These are phyloP conservation scores for Drosophila testacea DNA, from an alignment of 2,888 invertebrate species.

Conservation along the genomic window DNA sequence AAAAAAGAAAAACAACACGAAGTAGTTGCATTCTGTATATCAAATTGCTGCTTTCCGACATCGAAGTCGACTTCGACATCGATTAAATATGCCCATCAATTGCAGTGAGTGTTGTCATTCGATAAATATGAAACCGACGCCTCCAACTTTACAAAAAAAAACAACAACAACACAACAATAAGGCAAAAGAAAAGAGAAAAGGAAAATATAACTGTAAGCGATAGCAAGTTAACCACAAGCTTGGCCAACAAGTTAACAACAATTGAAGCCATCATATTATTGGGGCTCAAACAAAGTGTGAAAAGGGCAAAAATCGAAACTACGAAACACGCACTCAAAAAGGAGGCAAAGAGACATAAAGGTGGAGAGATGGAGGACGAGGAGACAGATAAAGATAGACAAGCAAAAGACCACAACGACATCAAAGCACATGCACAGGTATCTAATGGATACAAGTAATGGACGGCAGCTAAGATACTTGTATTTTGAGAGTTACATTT, in stretches of 20 bases:
- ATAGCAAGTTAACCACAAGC: constrained; percentile 11
- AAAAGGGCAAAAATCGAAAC: constrained; percentile 34
- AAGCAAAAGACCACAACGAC: constrained; percentile 32
- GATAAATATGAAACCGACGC: constrained; percentile 46
- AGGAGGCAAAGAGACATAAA: not conserved
- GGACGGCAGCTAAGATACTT: constrained; percentile 49
- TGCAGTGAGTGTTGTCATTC: constrained; percentile 27
- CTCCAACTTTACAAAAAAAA: constrained; percentile 18
- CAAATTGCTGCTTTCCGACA: constrained; percentile 18
- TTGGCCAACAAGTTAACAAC: constrained; percentile 42
- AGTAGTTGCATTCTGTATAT: constrained; percentile 12
- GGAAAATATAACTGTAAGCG: constrained; percentile 41
- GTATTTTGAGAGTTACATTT: constrained; percentile 44
- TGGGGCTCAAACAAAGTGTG: constrained; percentile 25
- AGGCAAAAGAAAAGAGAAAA: not conserved
- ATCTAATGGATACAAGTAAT: constrained; percentile 73
- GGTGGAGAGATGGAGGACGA: not conserved
- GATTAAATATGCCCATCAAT: constrained; percentile 60
- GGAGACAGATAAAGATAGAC: constrained; percentile 8
- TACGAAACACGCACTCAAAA: constrained; percentile 48
- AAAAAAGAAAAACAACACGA: not conserved
- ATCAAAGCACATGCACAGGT: constrained; percentile 59
- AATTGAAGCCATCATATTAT: constrained; percentile 28
- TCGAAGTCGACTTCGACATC: constrained; percentile 36
- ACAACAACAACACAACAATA: not conserved